Evolutionary conservation across 2,797 vertebrate genomes (phyloP).

Genomic region (Sebastes paucispinis): DNA sequence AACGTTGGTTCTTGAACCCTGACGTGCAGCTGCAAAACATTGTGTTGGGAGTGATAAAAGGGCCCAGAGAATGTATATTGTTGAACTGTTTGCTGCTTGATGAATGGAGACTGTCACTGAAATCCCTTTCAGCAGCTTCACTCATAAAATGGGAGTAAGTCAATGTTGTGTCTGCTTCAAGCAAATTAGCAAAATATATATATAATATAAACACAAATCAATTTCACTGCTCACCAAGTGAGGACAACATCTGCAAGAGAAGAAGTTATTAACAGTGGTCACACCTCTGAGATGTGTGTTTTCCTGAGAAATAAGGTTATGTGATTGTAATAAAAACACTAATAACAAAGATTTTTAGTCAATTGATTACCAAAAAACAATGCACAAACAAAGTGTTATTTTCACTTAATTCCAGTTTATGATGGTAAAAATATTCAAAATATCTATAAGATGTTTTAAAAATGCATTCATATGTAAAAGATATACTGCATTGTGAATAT

Average conservation of each 20-base stretch:
- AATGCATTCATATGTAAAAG: background rate
- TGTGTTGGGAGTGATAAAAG: conserved; percentile 75
- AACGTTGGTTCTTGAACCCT: conserved; percentile 99
- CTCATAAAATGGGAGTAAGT: conserved; percentile 15
- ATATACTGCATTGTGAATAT: background rate
- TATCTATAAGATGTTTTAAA: background rate
- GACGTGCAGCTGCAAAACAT: conserved; percentile 99
- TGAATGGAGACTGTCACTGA: conserved; percentile 49
- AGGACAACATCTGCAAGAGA: conserved; percentile 26
- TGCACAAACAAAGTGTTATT: background rate
- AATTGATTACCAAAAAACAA: background rate
- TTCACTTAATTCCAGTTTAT: background rate
- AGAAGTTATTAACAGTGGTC: conserved; percentile 16
- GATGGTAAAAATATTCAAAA: background rate
- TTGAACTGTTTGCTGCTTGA: conserved; percentile 48
- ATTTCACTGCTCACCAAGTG: conserved; percentile 11
- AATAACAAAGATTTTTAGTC: background rate
- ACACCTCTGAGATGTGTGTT: background rate
- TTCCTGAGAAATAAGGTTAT: background rate
- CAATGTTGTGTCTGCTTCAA: conserved; percentile 31
- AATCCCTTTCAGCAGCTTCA: conserved; percentile 41
- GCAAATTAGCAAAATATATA: conserved; percentile 38
- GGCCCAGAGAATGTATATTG: conserved; percentile 61
- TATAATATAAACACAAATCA: conserved; percentile 41
- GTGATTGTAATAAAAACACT: background rate